phyloP scores from a whole-genome alignment of 2,797 vertebrate genomes.

The Lagodon rhomboides region DNA sequence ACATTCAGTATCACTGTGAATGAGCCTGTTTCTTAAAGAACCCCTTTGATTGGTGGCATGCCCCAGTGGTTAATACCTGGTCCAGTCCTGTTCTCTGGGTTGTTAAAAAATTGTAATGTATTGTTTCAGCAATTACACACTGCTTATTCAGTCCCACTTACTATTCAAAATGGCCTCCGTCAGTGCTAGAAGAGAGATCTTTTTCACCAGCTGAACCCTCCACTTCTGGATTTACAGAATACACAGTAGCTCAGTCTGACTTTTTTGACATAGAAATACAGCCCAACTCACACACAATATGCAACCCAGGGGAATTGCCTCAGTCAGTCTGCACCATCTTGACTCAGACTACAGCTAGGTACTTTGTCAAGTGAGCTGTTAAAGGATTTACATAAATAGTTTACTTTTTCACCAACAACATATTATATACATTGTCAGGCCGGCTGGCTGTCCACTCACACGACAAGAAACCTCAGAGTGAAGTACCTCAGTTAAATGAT shows the following conservation, averaged over 20 bases:
- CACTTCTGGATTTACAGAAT: background rate
- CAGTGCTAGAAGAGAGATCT: background rate
- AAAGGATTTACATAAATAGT: slow-evolving; percentile 24
- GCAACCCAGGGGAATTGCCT: background rate
- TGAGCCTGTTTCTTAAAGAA: background rate
- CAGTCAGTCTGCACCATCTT: background rate
- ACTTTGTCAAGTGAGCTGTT: slow-evolving; percentile 29
- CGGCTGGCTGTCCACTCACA: background rate
- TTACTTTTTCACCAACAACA: background rate
- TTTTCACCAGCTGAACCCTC: background rate
- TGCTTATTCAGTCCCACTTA: background rate
- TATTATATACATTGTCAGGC: background rate
- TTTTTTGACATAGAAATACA: background rate
- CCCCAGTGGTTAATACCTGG: background rate
- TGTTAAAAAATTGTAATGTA: background rate
- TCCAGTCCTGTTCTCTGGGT: background rate
- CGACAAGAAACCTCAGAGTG: background rate
- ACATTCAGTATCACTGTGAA: background rate
- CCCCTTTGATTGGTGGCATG: background rate
- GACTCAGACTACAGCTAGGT: background rate
- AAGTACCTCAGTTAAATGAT: background rate
- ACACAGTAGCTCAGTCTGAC: background rate
- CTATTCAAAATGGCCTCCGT: background rate
- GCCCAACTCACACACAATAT: background rate
- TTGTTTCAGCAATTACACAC: background rate